Percentiles rank a stretch among this genome's conserved stretches.
These are phyloP conservation scores for Sinonovacula constricta DNA, from an alignment of 1,140 invertebrate species.

Conservation along the genomic window DNA sequence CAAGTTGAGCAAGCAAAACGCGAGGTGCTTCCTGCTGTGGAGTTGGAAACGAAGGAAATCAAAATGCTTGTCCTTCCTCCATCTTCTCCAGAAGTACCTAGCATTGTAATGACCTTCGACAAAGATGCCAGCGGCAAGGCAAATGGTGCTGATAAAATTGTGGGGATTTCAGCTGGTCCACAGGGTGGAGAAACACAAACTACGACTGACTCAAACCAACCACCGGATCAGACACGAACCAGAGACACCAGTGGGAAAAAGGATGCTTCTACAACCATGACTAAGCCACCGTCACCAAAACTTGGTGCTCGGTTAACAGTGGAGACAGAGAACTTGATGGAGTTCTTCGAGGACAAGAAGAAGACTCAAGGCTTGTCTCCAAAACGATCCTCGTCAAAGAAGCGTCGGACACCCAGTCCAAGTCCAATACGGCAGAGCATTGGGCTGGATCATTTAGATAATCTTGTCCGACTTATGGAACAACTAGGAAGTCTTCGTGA, in stretches of 20 bases:
- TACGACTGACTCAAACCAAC: constrained; percentile 33
- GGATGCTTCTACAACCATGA: constrained; percentile 31
- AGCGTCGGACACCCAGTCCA: constrained; percentile 67
- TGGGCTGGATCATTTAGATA: constrained; percentile 87
- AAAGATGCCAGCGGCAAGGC: constrained; percentile 33
- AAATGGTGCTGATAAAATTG: constrained; percentile 59
- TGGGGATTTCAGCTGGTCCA: constrained; percentile 53
- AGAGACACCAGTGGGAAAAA: constrained; percentile 20
- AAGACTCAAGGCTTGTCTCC: constrained; percentile 55
- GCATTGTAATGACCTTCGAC: constrained; percentile 45
- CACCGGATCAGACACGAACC: constrained; percentile 31
- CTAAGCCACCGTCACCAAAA: constrained; percentile 47
- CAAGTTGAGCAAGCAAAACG: constrained; percentile 59
- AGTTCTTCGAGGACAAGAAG: constrained; percentile 73
- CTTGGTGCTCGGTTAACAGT: constrained; percentile 46
- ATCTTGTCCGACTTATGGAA: constrained; percentile 86
- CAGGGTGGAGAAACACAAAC: constrained; percentile 39
- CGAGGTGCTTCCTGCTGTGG: constrained; percentile 62
- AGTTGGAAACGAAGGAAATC: constrained; percentile 67
- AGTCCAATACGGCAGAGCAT: constrained; percentile 69
- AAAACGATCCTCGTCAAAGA: constrained; percentile 49
- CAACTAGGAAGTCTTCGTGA: constrained; percentile 86
- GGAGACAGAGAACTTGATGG: constrained; percentile 64
- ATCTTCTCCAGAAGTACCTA: constrained; percentile 42
- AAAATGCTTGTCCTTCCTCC: constrained; percentile 60